Evolutionary conservation across 2,797 vertebrate species (phyloP), one percentile per base, ranked within the genome.

Genomic region (Acipenser ruthenus): DNA sequence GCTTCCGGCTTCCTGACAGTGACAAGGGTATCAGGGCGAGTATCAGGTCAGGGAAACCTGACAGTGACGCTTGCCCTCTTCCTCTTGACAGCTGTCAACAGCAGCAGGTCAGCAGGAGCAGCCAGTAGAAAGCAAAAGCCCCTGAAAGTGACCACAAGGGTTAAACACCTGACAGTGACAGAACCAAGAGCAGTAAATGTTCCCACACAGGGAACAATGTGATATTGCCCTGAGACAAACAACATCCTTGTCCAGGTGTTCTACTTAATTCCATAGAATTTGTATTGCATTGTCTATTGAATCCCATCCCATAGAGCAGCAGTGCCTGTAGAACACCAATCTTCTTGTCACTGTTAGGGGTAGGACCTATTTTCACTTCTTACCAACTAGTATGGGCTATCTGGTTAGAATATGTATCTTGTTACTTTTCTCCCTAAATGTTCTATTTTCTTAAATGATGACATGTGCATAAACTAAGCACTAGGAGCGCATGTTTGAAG

Each of bases 401-500:
- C 72, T 65, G 74, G 78, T 85, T 79, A 80, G 76, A 72, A 73
- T 81, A 79, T 92, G 86, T 37, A 37, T 37, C 2, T 92, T 83
- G 78, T 71, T 81, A 74, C 83, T 82, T 71, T 64, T 80, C 78
- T 80, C 79, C 80, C 72, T 64, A 76, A 78, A 74, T 49, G 58
- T 88, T 92, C 86, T 89, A 73, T 69, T 68, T 92, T 89, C 90
- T 76, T 89, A 84, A 79, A 93, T 99, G 96, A 98, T 72, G 79
- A 73, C 90, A 89, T 89, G 76, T 77, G 88, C 94, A 47, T 67
- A 99, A 99, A 99, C 96, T 97, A 95, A 67, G 79, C 83, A 77
- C 87, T 97, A 97, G 96, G 93, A 93, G 96, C 78, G 80, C 84
- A 87, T 94, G 91, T 87, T 70, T 71, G 94, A 99, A 86, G 77